Conservation (phyloP, 2,888 invertebrate species). For the Papilio gigon region DNA sequence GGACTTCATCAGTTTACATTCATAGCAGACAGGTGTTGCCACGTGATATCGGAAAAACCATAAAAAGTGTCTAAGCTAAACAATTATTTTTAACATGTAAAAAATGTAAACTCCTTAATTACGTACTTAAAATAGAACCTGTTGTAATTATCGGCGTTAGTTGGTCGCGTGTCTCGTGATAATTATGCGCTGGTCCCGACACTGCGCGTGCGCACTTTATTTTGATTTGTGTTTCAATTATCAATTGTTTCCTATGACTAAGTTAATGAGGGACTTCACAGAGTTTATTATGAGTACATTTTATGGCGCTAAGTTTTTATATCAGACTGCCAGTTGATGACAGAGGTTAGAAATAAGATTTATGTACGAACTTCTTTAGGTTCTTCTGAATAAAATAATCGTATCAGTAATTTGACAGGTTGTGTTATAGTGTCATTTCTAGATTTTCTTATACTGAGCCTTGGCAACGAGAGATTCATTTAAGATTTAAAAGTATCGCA, state of each 20-base stretch:
- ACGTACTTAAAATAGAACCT: background rate
- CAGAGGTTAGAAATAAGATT: too few relatives aligned
- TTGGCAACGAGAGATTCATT: too few relatives aligned
- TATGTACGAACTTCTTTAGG: too few relatives aligned
- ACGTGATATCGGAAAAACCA: background rate
- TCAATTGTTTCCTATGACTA: constrained; percentile 11
- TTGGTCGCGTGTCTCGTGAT: background rate
- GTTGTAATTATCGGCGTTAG: constrained; percentile 1
- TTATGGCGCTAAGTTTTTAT: too few relatives aligned
- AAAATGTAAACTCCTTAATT: background rate
- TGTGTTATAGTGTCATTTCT: too few relatives aligned
- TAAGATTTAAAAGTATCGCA: background rate
- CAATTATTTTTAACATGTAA: background rate
- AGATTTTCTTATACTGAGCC: too few relatives aligned
- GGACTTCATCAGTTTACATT: too few relatives aligned
- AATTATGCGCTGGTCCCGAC: background rate
- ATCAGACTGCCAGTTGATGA: background rate
- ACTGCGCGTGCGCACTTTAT: constrained; percentile 13
- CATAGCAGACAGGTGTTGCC: too few relatives aligned
- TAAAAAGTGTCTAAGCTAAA: background rate
- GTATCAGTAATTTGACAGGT: too few relatives aligned
- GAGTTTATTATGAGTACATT: too few relatives aligned
- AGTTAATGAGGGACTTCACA: background rate
- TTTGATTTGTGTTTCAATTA: constrained; percentile 2
- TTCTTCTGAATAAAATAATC: background rate